Percentiles rank a stretch among this genome's conserved stretches.
These are phyloP conservation scores for Drosophila eohydei DNA, from an alignment of 2,888 invertebrate genomes.

Conservation along the genomic window DNA sequence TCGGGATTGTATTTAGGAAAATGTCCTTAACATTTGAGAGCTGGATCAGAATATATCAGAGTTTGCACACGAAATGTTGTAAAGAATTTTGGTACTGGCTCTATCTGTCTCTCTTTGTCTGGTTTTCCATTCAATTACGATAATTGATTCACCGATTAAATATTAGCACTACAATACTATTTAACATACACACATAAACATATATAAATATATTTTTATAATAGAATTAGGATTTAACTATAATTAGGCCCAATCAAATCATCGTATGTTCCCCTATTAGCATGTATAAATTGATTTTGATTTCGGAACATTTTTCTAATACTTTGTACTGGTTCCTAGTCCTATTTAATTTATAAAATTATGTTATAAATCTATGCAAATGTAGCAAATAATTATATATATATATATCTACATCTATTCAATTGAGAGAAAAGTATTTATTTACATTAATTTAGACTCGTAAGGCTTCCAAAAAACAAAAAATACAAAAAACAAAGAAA, in stretches of 20 bases:
- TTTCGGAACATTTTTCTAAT: conserved; percentile 50
- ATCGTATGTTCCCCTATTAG: conserved; percentile 18
- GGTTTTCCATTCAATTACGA: conserved; percentile 21
- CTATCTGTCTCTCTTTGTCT: conserved; percentile 3
- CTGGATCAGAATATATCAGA: conserved; percentile 22
- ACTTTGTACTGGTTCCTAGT: conserved; percentile 77
- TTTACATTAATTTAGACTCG: conserved; percentile 60
- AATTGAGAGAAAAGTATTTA: conserved; percentile 67
- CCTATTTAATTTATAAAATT: conserved; percentile 62
- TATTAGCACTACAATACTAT: conserved; percentile 24
- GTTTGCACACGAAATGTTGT: conserved; percentile 26
- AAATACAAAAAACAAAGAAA: conserved; percentile 61
- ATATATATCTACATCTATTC: conserved; percentile 38
- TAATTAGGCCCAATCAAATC: conserved; percentile 22
- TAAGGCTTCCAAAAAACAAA: conserved; percentile 59
- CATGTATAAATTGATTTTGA: conserved; percentile 14
- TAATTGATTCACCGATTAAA: conserved; percentile 38
- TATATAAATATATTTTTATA: conserved; percentile 17
- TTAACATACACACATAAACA: background rate
- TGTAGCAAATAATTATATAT: conserved; percentile 52
- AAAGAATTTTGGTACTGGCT: conserved; percentile 9
- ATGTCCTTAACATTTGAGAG: conserved; percentile 17
- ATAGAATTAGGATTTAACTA: conserved; percentile 22
- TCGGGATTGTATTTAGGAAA: conserved; percentile 17
- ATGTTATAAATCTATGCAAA: conserved; percentile 48